Evolutionary conservation across 1,140 invertebrate species (phyloP).

Genomic region (Nasonia giraulti): DNA sequence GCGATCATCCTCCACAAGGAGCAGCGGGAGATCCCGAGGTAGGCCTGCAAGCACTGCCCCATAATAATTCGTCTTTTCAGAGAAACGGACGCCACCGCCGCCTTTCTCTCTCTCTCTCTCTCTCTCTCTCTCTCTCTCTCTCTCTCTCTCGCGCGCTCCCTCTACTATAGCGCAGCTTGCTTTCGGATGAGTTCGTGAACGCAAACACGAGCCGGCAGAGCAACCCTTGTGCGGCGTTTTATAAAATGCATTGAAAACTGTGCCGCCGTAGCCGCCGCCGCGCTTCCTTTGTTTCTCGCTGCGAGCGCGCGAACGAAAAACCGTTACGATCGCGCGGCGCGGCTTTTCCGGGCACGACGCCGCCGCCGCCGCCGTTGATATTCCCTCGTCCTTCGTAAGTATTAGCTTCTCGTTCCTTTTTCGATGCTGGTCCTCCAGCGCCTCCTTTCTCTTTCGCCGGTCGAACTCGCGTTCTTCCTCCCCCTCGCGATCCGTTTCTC

Average conservation of each 20-base stretch:
- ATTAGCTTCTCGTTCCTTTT: neutral
- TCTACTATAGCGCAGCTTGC: constrained; percentile 57
- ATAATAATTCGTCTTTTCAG: neutral
- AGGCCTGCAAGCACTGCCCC: neutral
- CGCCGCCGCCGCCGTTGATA: neutral
- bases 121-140: neutral
- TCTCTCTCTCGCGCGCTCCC: constrained; percentile 55
- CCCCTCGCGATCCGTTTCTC: neutral
- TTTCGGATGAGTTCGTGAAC: constrained; percentile 65
- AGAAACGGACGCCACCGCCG: constrained; percentile 26
- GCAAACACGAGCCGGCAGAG: constrained; percentile 42
- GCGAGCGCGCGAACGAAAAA: constrained; percentile 27
- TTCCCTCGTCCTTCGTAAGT: neutral
- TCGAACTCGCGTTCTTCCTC: constrained; percentile 12
- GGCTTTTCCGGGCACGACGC: neutral
- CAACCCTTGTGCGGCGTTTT: constrained; percentile 32
- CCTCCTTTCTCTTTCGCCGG: constrained; percentile 21
- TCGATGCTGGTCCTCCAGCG: neutral
- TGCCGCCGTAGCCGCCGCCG: neutral
- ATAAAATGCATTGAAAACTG: constrained; percentile 34
- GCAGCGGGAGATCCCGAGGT: constrained; percentile 9
- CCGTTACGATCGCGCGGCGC: constrained; percentile 45
- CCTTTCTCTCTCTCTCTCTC: constrained; percentile 16
- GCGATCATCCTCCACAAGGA: neutral
- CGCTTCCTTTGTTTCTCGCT: constrained; percentile 36